Evolutionary conservation across 2,113 vertebrate species (phyloP).

Genomic region (Cyanistes caeruleus): DNA sequence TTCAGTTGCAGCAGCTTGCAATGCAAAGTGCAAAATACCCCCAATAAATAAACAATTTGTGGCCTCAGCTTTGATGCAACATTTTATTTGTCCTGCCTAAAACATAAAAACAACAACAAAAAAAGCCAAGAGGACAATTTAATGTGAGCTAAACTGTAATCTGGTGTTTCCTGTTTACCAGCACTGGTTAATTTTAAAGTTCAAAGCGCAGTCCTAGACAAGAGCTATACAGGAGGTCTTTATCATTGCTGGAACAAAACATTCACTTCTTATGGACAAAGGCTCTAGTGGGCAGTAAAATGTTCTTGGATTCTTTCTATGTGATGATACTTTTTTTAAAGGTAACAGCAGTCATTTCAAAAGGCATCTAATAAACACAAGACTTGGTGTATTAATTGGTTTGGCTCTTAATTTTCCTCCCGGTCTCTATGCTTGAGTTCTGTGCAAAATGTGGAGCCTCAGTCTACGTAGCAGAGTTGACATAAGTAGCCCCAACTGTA

Average conservation of each 20-base stretch:
- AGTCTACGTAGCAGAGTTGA: neutral
- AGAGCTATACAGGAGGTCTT: slow-evolving; percentile 55
- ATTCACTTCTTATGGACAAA: slow-evolving; percentile 26
- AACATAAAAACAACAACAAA: neutral
- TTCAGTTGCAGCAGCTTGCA: neutral
- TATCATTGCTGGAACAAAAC: slow-evolving; percentile 32
- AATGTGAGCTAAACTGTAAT: neutral
- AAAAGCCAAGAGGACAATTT: neutral
- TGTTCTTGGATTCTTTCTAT: slow-evolving; percentile 1
- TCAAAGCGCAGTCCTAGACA: slow-evolving; percentile 3
- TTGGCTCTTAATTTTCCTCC: neutral
- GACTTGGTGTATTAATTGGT: slow-evolving; percentile 15
- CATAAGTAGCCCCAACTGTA: slow-evolving; percentile 35
- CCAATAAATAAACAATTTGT: slow-evolving; percentile 28
- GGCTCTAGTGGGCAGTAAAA: slow-evolving; percentile 24
- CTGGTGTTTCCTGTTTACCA: slow-evolving; percentile 40
- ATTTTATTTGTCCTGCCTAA: neutral
- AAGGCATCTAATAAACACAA: neutral
- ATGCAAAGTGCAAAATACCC: slow-evolving; percentile 10
- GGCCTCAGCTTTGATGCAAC: neutral
- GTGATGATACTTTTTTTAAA: neutral
- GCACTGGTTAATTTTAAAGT: neutral
- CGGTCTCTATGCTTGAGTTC: neutral
- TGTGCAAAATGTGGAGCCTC: neutral
- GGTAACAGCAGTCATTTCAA: slow-evolving; percentile 12